Evolutionary conservation across 2,113 vertebrate species (phyloP), one percentile per base, ranked within the genome.

Genomic region (Rhinichthys klamathensis): DNA sequence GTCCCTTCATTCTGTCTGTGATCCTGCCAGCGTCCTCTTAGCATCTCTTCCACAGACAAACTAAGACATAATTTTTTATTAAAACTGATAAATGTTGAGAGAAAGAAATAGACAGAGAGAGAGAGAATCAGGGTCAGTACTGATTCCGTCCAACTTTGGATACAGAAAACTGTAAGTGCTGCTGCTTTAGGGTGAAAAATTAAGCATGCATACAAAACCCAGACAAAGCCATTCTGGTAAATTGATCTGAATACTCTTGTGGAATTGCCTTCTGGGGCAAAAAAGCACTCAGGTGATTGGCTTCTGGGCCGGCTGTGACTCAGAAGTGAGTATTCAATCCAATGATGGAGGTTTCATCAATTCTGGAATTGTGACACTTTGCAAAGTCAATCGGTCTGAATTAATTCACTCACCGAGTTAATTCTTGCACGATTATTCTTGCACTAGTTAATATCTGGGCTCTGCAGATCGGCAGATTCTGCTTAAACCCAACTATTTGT

Each of bases 191-290:
- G n/a, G 23, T 83, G 54, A 88, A 67, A 84, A 89, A 84, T 91
- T 90, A 84, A 90, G 86, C 61, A 67, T 56, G 46, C 58, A 91
- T 82, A 89, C 77, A 65, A 86, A 87, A 69, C 84, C 8, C 18
- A 89, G 89, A 93, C 83, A 87, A 85, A 89, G 85, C 85, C 80
- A 90, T 91, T 84, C 63, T 87, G 85, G 89, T 89, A 90, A 92
- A 92, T 91, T 91, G 89, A 90, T 92, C 82, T 72, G 73, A 91
- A 91, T 86, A 87, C 84, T 92, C 90, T 90, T 83, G 90, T 79
- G 82, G 74, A 87, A 91, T 88, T 90, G 82, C 74, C 72, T 76
- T 3, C 78, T 79, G 70, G 77, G 87, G 74, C 84, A 72, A 86
- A 88, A 56, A 88, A 82, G 83, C 86, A 91, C 89, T 89, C 84